phyloP scores from a whole-genome alignment of 2,888 invertebrate genomes.

The Zeuzera pyrina region DNA sequence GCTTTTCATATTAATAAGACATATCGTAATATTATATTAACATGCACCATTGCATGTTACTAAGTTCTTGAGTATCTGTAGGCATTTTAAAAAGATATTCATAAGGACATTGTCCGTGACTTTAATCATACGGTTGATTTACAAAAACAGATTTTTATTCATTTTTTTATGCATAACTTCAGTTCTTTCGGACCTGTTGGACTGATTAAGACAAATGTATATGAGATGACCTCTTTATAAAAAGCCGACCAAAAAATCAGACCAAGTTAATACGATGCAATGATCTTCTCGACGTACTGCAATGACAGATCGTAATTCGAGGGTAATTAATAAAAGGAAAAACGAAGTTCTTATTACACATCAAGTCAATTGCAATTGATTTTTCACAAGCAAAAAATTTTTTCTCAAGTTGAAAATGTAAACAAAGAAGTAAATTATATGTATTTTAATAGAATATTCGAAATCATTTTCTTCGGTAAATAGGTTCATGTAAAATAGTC shows the following conservation, averaged over 20 bases:
- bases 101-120: too few relatives aligned
- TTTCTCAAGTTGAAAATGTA: not conserved
- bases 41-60: too few relatives aligned
- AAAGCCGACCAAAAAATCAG: constrained; percentile 44
- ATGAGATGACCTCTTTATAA: constrained; percentile 31
- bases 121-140: too few relatives aligned
- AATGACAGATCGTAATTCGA: constrained; percentile 32
- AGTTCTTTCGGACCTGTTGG: too few relatives aligned
- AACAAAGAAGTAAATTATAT: not conserved
- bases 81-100: too few relatives aligned
- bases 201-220: constrained; percentile 56
- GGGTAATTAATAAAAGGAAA: constrained; percentile 33
- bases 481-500: too few relatives aligned
- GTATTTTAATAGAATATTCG: not conserved
- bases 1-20: too few relatives aligned
- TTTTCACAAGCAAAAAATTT: not conserved
- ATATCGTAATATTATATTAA: too few relatives aligned
- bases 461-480: too few relatives aligned
- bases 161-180: constrained; percentile 3
- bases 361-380: too few relatives aligned
- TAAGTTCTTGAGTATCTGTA: too few relatives aligned
- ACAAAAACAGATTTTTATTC: too few relatives aligned
- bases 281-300: constrained; percentile 24
- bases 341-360: constrained; percentile 13
- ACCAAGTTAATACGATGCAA: constrained; percentile 33